Percentiles rank a stretch among this genome's conserved stretches.
phyloP scores from a whole-genome alignment of 2,888 invertebrate species.

The Lycophotia porphyrea region DNA sequence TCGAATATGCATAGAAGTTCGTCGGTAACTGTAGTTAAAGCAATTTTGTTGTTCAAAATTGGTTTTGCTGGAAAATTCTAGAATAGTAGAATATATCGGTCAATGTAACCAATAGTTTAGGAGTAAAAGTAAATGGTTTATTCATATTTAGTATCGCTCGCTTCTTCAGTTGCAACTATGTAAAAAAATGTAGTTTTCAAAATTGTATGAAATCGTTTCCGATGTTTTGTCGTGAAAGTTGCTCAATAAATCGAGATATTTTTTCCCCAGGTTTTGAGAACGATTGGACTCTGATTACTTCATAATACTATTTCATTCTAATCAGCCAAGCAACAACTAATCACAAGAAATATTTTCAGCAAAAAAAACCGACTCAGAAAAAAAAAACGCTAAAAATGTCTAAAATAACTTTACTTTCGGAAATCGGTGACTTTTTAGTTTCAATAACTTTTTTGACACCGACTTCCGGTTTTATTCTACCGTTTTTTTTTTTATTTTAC shows the following conservation, averaged over 20 bases:
- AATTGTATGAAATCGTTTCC: background rate
- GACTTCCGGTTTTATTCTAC: too few species aligned
- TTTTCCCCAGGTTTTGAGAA: background rate
- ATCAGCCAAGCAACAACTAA: background rate
- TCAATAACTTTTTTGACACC: too few species aligned
- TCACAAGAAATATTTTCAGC: too few species aligned
- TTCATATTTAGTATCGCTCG: background rate
- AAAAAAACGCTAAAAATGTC: too few species aligned
- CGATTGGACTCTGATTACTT: background rate
- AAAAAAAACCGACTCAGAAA: too few species aligned
- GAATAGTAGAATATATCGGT: background rate
- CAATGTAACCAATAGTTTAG: background rate
- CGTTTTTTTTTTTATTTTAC: too few species aligned
- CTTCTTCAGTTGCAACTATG: background rate
- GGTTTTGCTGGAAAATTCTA: conserved; percentile 1
- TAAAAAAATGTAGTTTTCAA: background rate
- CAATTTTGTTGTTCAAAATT: conserved; percentile 3
- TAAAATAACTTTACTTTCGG: too few species aligned
- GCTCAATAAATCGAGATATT: background rate
- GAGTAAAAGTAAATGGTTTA: background rate
- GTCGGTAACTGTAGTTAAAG: background rate
- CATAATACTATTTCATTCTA: background rate
- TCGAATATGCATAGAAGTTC: conserved; percentile 14
- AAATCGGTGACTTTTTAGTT: too few species aligned
- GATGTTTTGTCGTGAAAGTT: background rate